Evolutionary conservation across 2,113 vertebrate genomes (phyloP).

Genomic region (Otus sunia): DNA sequence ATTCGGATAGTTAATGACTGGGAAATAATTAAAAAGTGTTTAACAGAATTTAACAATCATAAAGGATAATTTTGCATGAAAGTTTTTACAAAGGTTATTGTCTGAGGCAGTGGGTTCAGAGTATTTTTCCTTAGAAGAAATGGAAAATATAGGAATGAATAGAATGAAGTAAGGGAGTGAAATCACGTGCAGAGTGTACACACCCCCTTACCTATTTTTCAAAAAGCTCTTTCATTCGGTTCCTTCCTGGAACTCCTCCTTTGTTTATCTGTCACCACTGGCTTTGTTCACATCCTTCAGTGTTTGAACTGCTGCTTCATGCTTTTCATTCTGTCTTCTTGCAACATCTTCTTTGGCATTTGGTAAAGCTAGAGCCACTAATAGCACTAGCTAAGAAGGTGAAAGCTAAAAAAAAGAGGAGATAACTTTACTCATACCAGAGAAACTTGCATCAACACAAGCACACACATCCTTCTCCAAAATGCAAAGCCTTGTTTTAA

Average conservation of each 20-base stretch:
- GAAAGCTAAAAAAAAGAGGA: background rate
- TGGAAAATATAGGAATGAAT: background rate
- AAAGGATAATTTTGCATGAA: background rate
- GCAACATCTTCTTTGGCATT: background rate
- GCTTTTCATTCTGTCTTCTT: background rate
- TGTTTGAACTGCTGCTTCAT: background rate
- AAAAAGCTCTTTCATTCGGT: slow-evolving; percentile 6
- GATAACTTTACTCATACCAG: background rate
- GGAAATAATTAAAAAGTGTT: slow-evolving; percentile 14
- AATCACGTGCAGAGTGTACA: background rate
- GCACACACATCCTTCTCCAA: background rate
- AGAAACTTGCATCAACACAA: background rate
- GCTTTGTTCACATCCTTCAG: background rate
- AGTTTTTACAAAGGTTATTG: background rate
- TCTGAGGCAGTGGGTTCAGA: background rate
- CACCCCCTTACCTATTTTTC: background rate
- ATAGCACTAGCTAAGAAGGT: background rate
- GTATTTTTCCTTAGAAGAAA: slow-evolving; percentile 33
- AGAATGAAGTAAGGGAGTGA: background rate
- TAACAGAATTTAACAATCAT: slow-evolving; percentile 42
- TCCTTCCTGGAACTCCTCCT: slow-evolving; percentile 20
- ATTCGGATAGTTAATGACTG: slow-evolving; percentile 5
- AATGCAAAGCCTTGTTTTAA: background rate
- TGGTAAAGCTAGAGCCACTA: background rate
- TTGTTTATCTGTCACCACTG: background rate